Percentiles rank a stretch among this genome's conserved stretches.
phyloP scores from a whole-genome alignment of 2,888 invertebrate genomes.

The Thereva nobilitata region DNA sequence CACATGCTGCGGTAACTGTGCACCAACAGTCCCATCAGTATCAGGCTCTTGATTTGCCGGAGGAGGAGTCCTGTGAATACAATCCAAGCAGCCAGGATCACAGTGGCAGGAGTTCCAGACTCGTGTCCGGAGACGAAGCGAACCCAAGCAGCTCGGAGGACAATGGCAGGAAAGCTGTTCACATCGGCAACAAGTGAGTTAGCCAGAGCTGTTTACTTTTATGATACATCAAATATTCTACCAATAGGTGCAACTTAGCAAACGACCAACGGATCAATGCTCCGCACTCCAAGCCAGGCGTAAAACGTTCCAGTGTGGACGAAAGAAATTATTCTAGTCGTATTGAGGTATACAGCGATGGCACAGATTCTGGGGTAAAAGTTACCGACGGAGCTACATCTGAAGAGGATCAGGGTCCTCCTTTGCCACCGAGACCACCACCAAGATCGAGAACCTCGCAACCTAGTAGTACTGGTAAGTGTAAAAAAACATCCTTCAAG shows the following conservation, averaged over 20 bases:
- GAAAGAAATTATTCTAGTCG: slow-evolving; percentile 47
- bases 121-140: slow-evolving; percentile 45
- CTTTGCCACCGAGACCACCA: slow-evolving; percentile 56
- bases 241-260: slow-evolving; percentile 13
- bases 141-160: slow-evolving; percentile 47
- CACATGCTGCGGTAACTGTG: slow-evolving; percentile 46
- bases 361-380: slow-evolving; percentile 49
- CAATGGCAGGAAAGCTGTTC: slow-evolving; percentile 36
- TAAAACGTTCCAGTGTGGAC: slow-evolving; percentile 41
- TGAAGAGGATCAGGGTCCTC: slow-evolving; percentile 55
- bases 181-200: slow-evolving; percentile 31
- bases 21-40: slow-evolving; percentile 48
- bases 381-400: slow-evolving; percentile 46
- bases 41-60: slow-evolving; percentile 49
- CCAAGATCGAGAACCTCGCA: slow-evolving; percentile 47
- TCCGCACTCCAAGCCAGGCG: slow-evolving; percentile 36
- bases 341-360: slow-evolving; percentile 53
- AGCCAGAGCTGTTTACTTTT: background rate
- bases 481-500: background rate
- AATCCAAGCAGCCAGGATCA: slow-evolving; percentile 40
- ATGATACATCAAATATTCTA: background rate
- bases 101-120: slow-evolving; percentile 43
- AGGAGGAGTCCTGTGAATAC: slow-evolving; percentile 42
- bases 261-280: slow-evolving; percentile 43
- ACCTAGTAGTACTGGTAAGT: slow-evolving; percentile 45